phyloP scores from a whole-genome alignment of 2,113 vertebrate genomes.

The Xiphias gladius region DNA sequence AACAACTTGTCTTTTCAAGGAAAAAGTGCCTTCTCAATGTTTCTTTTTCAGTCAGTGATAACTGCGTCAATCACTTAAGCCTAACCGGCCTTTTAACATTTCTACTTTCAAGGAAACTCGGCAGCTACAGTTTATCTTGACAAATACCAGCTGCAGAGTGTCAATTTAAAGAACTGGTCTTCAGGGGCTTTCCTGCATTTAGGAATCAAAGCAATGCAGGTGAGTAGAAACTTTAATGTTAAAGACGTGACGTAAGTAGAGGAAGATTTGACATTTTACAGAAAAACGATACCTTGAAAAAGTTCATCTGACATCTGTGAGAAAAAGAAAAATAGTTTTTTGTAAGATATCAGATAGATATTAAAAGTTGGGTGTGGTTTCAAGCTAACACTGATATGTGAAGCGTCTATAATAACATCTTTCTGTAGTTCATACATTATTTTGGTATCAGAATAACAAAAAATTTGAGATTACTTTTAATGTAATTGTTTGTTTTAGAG shows the following conservation, averaged over 20 bases:
- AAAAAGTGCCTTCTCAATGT: constrained; percentile 12
- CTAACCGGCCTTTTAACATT: constrained; percentile 68
- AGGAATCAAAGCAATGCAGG: constrained; percentile 74
- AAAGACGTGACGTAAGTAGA: constrained; percentile 32
- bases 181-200: constrained; percentile 67
- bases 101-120: constrained; percentile 65
- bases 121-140: constrained; percentile 72
- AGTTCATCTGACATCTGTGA: not conserved
- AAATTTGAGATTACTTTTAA: not conserved
- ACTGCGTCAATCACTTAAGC: constrained; percentile 64
- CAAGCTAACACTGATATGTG: not conserved
- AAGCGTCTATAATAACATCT: not conserved
- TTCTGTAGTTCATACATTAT: not conserved
- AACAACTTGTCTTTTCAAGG: constrained; percentile 1
- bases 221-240: constrained; percentile 63
- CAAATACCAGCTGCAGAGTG: constrained; percentile 78
- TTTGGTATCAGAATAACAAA: not conserved
- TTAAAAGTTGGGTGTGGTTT: not conserved
- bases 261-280: constrained; percentile 25
- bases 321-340: not conserved
- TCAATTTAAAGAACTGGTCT: constrained; percentile 78
- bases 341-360: not conserved
- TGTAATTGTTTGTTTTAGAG: not conserved
- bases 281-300: not conserved
- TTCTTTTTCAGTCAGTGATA: constrained; percentile 54